A percentile compares a stretch with the other conserved stretches of the same genome.
Evolutionary conservation across 2,888 invertebrate genomes (phyloP).

Genomic region (Helobdella robusta): DNA sequence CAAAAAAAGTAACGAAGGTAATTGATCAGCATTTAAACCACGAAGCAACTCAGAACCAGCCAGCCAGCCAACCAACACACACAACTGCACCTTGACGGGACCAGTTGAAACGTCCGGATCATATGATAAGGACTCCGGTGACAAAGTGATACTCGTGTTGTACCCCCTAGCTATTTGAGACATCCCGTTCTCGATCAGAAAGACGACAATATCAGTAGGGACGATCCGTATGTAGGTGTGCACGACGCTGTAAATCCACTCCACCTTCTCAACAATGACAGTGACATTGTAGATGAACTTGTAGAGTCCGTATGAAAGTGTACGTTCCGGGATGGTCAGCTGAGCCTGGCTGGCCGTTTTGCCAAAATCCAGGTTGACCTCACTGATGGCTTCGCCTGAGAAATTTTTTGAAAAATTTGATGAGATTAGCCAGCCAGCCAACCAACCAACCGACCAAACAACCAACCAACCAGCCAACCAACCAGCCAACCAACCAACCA

Average conservation of each 20-base stretch:
- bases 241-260: slow-evolving; percentile 32
- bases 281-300: slow-evolving; percentile 41
- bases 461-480: no score
- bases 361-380: slow-evolving; percentile 13
- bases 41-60: background rate
- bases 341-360: slow-evolving; percentile 32
- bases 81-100: background rate
- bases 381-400: background rate
- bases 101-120: slow-evolving; percentile 46
- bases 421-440: no score
- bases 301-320: slow-evolving; percentile 45
- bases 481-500: no score
- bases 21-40: background rate
- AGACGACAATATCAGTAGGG: slow-evolving; percentile 42
- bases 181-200: slow-evolving; percentile 42
- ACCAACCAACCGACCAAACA: no score
- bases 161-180: slow-evolving; percentile 39
- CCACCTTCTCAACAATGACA: slow-evolving; percentile 37
- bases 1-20: no score
- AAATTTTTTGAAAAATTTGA: no score
- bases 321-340: slow-evolving; percentile 39
- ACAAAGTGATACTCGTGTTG: slow-evolving; percentile 38
- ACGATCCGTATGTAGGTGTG: slow-evolving; percentile 40
- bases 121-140: slow-evolving; percentile 42
- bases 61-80: background rate